Conservation (phyloP, 64 coral and sea anemone species). For the Pachyseris speciosa region DNA sequence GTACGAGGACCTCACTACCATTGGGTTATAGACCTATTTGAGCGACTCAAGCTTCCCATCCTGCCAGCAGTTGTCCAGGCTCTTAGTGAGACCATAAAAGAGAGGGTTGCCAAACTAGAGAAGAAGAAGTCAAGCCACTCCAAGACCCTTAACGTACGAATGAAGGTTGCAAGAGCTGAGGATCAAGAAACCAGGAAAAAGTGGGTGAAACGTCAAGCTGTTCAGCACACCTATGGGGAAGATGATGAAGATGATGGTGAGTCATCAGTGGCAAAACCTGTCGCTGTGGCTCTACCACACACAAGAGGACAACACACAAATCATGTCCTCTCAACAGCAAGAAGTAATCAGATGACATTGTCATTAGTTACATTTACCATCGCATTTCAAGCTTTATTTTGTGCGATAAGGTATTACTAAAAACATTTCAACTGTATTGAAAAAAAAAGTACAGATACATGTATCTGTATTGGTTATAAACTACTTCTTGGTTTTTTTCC, state of each 20-base stretch:
- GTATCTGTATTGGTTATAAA: too few species aligned
- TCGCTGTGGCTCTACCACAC: not conserved
- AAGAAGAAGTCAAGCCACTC: not conserved
- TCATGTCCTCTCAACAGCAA: not conserved
- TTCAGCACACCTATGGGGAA: too few species aligned
- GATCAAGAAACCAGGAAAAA: too few species aligned
- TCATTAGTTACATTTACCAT: too few species aligned
- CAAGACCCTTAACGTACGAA: not conserved
- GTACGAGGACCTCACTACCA: not conserved
- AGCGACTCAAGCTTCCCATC: not conserved
- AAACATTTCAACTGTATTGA: too few species aligned
- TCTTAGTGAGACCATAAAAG: not conserved
- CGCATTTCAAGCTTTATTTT: too few species aligned
- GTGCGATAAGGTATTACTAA: too few species aligned
- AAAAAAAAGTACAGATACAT: too few species aligned
- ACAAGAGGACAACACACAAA: constrained; percentile 4
- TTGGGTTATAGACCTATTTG: too few species aligned
- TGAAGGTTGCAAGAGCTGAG: constrained; percentile 29
- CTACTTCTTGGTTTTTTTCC: not conserved
- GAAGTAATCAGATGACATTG: not conserved
- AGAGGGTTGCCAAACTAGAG: not conserved
- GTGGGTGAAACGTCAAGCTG: too few species aligned
- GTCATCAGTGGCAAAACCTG: not conserved
- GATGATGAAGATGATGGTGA: not conserved
- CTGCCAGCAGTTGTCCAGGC: too few species aligned